Percentiles rank a stretch among this genome's conserved stretches.
phyloP scores from a whole-genome alignment of 2,797 vertebrate species.

The Psittacula derbiana region DNA sequence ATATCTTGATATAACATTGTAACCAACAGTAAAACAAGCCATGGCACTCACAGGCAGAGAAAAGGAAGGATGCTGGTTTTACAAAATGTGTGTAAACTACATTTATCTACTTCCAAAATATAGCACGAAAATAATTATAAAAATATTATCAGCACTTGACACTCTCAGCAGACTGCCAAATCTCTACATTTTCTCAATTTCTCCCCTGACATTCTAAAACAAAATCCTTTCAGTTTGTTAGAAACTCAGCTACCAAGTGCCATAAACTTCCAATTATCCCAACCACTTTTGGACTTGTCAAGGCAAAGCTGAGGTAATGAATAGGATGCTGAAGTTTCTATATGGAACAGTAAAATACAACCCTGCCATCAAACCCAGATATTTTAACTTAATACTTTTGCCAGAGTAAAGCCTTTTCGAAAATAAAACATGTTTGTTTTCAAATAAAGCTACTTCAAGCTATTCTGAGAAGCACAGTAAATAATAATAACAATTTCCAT shows the following conservation, averaged over 20 bases:
- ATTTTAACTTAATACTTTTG: slow-evolving; percentile 19
- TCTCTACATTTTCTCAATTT: slow-evolving; percentile 25
- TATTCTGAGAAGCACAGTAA: slow-evolving; percentile 29
- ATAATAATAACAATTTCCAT: slow-evolving; percentile 1
- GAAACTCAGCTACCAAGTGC: not conserved
- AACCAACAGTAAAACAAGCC: slow-evolving; percentile 27
- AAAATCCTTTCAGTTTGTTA: slow-evolving; percentile 40
- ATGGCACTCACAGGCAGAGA: not conserved
- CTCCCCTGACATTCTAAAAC: slow-evolving; percentile 7
- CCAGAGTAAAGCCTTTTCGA: slow-evolving; percentile 24
- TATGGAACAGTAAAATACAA: not conserved
- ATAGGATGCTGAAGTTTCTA: not conserved
- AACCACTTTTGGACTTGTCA: not conserved
- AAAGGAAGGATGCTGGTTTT: not conserved
- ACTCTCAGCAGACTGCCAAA: not conserved
- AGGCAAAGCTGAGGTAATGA: not conserved
- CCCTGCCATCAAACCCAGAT: slow-evolving; percentile 15
- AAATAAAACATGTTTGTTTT: slow-evolving; percentile 41
- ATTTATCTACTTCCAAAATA: not conserved
- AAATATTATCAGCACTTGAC: not conserved
- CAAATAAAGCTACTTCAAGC: slow-evolving; percentile 35
- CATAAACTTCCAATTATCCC: slow-evolving; percentile 18
- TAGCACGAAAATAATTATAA: not conserved
- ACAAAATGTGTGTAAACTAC: not conserved
- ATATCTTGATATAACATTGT: not conserved